A percentile compares a stretch with the other conserved stretches of the same genome.
These are phyloP conservation scores for Prosopocoilus inquinatus DNA, from an alignment of 2,888 invertebrate species.

Conservation along the genomic window DNA sequence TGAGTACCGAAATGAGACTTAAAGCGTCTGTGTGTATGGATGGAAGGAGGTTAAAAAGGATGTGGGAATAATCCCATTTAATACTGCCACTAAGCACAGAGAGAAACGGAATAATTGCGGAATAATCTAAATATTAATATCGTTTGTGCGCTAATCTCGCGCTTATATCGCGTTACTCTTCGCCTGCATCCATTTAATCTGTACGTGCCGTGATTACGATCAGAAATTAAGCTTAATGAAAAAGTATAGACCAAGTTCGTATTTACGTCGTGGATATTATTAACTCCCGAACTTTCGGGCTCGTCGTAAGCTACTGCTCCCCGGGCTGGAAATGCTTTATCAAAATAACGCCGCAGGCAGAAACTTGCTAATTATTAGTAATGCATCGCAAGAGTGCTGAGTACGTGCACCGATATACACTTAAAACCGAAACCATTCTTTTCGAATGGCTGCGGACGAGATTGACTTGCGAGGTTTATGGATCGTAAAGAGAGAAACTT, in stretches of 20 bases:
- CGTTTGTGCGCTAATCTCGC: no score
- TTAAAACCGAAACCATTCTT: constrained; percentile 17
- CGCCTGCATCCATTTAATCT: constrained; percentile 1
- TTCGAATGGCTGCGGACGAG: neutral
- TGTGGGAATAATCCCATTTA: no score
- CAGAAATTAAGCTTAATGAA: constrained; percentile 41
- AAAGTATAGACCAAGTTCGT: constrained; percentile 46
- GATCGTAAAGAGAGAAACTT: no score
- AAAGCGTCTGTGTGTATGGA: no score
- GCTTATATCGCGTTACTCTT: no score
- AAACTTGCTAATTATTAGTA: constrained; percentile 44
- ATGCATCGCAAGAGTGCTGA: constrained; percentile 36
- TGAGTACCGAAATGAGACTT: no score
- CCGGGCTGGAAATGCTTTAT: constrained; percentile 38
- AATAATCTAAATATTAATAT: no score
- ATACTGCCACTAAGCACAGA: no score
- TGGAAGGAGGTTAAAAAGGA: no score
- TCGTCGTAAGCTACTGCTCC: constrained; percentile 39
- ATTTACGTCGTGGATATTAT: constrained; percentile 44
- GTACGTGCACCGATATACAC: neutral
- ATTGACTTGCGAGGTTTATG: no score
- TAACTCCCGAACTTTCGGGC: constrained; percentile 39
- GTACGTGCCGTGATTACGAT: constrained; percentile 34
- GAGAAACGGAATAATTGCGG: no score
- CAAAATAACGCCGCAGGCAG: constrained; percentile 44